A percentile compares a stretch with the other conserved stretches of the same genome.
Conservation (phyloP, 2,888 invertebrate genomes). For the Tetropium fuscum region DNA sequence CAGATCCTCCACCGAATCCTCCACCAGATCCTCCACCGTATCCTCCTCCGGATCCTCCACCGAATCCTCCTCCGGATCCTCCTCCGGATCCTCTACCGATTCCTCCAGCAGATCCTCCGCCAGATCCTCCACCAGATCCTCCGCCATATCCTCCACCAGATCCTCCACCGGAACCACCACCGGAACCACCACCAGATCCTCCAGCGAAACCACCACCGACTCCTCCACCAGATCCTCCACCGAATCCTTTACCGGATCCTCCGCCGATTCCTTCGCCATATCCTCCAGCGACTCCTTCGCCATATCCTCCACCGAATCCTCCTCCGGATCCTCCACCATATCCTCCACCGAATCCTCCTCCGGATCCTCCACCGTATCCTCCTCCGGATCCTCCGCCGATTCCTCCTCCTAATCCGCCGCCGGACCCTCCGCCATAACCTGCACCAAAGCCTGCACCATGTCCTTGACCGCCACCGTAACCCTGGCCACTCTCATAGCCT, state of each 20-base stretch:
- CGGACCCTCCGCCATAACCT: neutral
- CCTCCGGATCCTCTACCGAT: neutral
- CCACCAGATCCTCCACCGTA: constrained; percentile 16
- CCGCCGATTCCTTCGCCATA: neutral
- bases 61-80: neutral
- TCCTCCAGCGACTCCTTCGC: neutral
- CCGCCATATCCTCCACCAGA: constrained; percentile 1
- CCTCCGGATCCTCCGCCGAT: neutral
- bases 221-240: neutral
- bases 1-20: constrained; percentile 3
- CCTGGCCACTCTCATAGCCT: neutral
- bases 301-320: neutral
- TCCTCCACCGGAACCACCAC: neutral
- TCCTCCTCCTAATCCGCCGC: neutral
- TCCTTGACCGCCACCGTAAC: neutral
- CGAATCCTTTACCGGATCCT: neutral
- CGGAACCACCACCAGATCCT: neutral
- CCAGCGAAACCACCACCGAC: no score
- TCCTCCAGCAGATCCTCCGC: neutral
- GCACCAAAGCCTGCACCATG: neutral
- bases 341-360: constrained; percentile 9
- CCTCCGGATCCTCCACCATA: constrained; percentile 18
- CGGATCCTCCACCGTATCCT: neutral
- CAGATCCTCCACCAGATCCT: neutral
- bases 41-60: constrained; percentile 11